Conservation (phyloP, 2,113 vertebrate species). For the Dromiciops gliroides region DNA sequence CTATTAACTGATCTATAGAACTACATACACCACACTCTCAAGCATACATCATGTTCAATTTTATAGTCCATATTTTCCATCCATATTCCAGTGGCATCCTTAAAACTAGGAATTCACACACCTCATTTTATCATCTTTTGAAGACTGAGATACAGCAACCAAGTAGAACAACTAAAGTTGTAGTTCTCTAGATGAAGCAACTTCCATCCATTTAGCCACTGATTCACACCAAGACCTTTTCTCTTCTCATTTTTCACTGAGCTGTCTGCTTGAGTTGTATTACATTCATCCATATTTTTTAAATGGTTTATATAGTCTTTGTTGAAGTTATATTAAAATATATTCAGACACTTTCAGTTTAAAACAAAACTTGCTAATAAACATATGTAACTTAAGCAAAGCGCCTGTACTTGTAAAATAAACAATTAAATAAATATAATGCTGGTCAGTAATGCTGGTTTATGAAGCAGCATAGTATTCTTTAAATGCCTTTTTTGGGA, state of each 20-base stretch:
- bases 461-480: conserved; percentile 77
- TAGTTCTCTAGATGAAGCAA: conserved; percentile 55
- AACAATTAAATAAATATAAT: conserved; percentile 79
- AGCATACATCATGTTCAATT: conserved; percentile 59
- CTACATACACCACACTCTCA: conserved; percentile 73
- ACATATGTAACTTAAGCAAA: conserved; percentile 82
- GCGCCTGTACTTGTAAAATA: conserved; percentile 80
- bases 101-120: conserved; percentile 4
- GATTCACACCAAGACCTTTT: conserved; percentile 42
- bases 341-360: conserved; percentile 73
- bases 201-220: conserved; percentile 41
- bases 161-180: not conserved
- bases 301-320: conserved; percentile 72
- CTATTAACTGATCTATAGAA: conserved; percentile 75
- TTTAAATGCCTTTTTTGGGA: conserved; percentile 76
- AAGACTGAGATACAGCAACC: conserved; percentile 42
- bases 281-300: conserved; percentile 71
- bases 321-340: conserved; percentile 70
- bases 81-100: conserved; percentile 63
- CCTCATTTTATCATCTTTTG: not conserved
- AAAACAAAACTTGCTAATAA: conserved; percentile 81
- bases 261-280: conserved; percentile 58
- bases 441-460: conserved; percentile 82
- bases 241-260: conserved; percentile 65
- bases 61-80: conserved; percentile 56